Base-by-base conservation (phyloP, 2,888 invertebrate genomes). In the Drosophila ochracea region DNA sequence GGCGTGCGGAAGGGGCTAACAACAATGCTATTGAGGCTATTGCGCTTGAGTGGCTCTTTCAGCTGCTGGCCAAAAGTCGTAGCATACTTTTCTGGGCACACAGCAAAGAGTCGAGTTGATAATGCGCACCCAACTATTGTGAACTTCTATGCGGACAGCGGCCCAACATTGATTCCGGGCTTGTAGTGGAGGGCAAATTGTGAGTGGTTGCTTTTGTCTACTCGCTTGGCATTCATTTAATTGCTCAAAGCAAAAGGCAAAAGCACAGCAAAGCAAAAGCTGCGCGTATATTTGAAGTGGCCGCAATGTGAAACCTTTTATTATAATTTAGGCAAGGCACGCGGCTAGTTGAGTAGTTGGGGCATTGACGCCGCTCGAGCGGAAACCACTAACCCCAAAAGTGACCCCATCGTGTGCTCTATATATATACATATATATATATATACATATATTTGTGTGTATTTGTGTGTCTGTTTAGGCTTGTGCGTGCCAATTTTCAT, bases 231-330 rank as follows among this genome's bases (percentile, higher is more conserved):
- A 70, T 81, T 73, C 47, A 76, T 68, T 81, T 90, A 88, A 88
- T 88, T 88, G 88, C 77, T 77, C 78, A 83, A 88, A 84, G 83
- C 76, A 68, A 80, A 65, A 31, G 21, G 60, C 67, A 61, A 73
- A 59, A 39, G 67, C 54, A 43, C 41, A 78, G 43, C 67, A n/a
- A 54, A 35, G 31, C 13, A 33, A 75, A 63, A 64, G 79, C 63
- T 63, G 78, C 53, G 72, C 70, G 78, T 71, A 82, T 83, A 73
- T 72, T 86, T 80, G 54, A 54, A 52, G 63, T 75, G 70, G 82
- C 78, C 82, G 79, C 83, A 84, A 81, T 82, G 77, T 81, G 76
- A 81, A 88, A 84, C 90, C 85, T 83, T 85, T 83, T 86, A 88
- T 88, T 88, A 78, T 84, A 88, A 88, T 85, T 81, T 86, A 76